A percentile compares a stretch with the other conserved stretches of the same genome.
These are phyloP conservation scores for Marmota monax DNA, from an alignment of 2,113 vertebrate species.

Conservation along the genomic window DNA sequence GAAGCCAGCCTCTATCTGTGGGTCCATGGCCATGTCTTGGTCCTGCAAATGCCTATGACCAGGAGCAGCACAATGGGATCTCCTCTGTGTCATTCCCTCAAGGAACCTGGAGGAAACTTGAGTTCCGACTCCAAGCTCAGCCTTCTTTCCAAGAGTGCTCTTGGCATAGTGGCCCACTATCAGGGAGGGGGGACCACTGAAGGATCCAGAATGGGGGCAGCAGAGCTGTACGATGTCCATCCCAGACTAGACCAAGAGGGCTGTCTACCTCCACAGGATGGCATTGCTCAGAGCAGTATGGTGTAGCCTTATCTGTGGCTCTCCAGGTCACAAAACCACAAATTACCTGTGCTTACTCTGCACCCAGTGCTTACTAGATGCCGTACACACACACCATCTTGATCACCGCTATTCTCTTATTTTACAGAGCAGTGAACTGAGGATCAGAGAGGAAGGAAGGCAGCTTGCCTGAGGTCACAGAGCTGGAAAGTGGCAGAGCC, in stretches of 20 bases:
- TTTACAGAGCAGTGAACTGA: background rate
- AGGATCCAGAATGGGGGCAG: background rate
- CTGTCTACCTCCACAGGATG: background rate
- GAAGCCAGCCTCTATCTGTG: background rate
- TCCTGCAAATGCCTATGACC: background rate
- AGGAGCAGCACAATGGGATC: background rate
- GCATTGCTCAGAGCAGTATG: background rate
- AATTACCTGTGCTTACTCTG: background rate
- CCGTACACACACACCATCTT: fast-evolving
- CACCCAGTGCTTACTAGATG: background rate
- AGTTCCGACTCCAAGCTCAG: background rate
- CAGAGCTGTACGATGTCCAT: background rate
- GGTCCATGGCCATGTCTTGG: background rate
- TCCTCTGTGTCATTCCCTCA: background rate
- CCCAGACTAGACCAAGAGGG: background rate
- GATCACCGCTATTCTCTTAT: background rate
- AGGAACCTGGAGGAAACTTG: background rate
- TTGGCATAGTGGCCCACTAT: background rate
- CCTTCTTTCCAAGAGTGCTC: background rate
- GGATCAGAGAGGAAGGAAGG: background rate
- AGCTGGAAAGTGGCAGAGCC: conserved; percentile 17
- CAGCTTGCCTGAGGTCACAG: background rate
- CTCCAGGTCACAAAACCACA: background rate
- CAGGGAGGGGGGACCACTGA: background rate
- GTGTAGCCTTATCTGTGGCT: background rate